Evolutionary conservation across 2,888 invertebrate species (phyloP).

Genomic region (Tachystola acroxantha): DNA sequence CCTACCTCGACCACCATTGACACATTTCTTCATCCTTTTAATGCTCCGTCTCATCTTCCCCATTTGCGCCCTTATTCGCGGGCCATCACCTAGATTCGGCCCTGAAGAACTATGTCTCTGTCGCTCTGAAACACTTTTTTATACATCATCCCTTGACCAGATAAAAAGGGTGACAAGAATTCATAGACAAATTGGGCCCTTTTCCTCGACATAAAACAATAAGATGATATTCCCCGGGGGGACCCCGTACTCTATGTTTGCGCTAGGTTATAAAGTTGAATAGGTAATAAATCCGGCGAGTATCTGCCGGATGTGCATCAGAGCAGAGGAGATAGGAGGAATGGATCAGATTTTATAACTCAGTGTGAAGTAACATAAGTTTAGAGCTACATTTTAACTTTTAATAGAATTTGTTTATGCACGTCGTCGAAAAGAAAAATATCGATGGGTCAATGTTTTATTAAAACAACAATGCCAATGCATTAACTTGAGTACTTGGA

Average conservation of each 20-base stretch:
- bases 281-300: slow-evolving; percentile 39
- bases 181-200: slow-evolving; percentile 50
- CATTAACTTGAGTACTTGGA: too few relatives aligned
- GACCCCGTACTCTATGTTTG: slow-evolving; percentile 22
- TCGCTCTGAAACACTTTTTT: slow-evolving; percentile 15
- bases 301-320: background rate
- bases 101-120: too few relatives aligned
- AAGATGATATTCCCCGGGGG: slow-evolving; percentile 32
- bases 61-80: too few relatives aligned
- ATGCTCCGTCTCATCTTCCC: too few relatives aligned
- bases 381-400: background rate
- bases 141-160: slow-evolving; percentile 37
- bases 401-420: background rate
- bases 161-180: slow-evolving; percentile 48
- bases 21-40: too few relatives aligned
- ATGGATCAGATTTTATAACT: background rate
- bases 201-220: slow-evolving; percentile 50
- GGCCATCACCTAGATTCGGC: too few relatives aligned
- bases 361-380: background rate
- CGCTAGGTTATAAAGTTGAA: slow-evolving; percentile 34
- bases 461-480: too few relatives aligned
- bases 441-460: too few relatives aligned
- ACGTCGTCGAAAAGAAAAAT: too few relatives aligned
- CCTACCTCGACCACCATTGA: too few relatives aligned
- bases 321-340: background rate